Base-by-base conservation (phyloP, 1,140 invertebrate genomes). In the Leptinotarsa texana region DNA sequence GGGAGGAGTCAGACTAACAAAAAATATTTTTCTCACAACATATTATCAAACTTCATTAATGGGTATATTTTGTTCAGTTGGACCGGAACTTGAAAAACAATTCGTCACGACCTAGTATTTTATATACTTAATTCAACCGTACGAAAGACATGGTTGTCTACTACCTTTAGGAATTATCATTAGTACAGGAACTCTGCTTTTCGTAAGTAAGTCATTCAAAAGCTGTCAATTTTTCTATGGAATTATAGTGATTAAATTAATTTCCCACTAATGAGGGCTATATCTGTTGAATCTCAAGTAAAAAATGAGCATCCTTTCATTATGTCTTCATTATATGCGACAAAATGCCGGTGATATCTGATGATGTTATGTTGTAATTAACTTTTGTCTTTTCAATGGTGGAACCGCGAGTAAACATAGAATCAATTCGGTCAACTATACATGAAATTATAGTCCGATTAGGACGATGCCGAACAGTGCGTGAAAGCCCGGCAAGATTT, bases 311-410 rank as follows among this genome's bases (percentile, higher is more conserved):
- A 24, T 27, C 63, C 63, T 65, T 65, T 33, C 27, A 65, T 65
- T 65, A 65, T 65, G 63, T 65, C 63, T 33, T 65, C 63, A 65
- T 65, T 65, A 65, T 24, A 65, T 65, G 27, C 27, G 27, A 65
- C 63, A 65, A 65, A 65, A 65, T 65, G 21, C 63, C 27, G 17
- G 27, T 13, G 11, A 24, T 33, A 65, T 65, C 27, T 18, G 27
- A 65, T 24, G 63, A 22, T 33, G 27, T 65, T 21, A 11, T 65
- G 17, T 62, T 15, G 21, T 65, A 65, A 22, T 24, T 33, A 15
- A 24, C 27, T n/a, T 65, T 17, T 33, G 63, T 15, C 63, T 24
- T 22, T n/a, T 15, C 21, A 27, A 65, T 27, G 21, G 6, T 15
- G 21, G 63, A 21, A 24, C 13, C 27, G 21, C 17, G 63, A 65